Percentiles rank a stretch among this genome's conserved stretches.
Conservation (phyloP, 2,888 invertebrate genomes). For the Apamea sordens region DNA sequence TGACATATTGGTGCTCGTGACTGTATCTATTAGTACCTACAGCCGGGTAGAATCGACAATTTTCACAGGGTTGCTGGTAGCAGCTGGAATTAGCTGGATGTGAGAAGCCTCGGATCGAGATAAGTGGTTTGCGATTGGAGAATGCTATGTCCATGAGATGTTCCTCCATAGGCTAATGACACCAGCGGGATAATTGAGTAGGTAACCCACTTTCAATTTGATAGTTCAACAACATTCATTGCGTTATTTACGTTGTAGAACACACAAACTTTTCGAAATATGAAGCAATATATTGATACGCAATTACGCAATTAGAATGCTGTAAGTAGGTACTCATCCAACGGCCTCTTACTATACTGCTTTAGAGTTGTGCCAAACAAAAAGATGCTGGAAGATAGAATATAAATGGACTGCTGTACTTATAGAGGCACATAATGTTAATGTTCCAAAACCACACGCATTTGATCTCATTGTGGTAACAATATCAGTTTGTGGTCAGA, state of each 20-base stretch:
- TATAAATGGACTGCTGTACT: not conserved
- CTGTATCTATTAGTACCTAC: too few relatives aligned
- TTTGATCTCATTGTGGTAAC: conserved; percentile 36
- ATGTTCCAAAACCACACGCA: conserved; percentile 34
- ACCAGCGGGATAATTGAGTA: not conserved
- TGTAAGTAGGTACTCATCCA: not conserved
- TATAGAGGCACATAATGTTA: not conserved
- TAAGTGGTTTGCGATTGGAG: not conserved
- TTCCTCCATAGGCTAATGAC: not conserved
- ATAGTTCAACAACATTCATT: too few relatives aligned
- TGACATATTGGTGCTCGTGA: too few relatives aligned
- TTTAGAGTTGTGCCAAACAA: not conserved
- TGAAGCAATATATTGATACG: too few relatives aligned
- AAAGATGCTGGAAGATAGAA: not conserved
- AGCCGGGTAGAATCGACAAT: too few relatives aligned
- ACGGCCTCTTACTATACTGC: not conserved
- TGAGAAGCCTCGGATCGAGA: not conserved
- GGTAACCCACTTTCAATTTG: too few relatives aligned
- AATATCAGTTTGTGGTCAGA: conserved; percentile 6
- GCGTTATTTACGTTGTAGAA: too few relatives aligned
- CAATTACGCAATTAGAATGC: too few relatives aligned
- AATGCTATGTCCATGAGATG: not conserved
- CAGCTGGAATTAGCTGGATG: not conserved
- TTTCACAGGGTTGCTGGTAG: not conserved
- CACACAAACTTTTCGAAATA: too few relatives aligned